phyloP scores from a whole-genome alignment of 2,113 vertebrate genomes.

The Prunella himalayana region DNA sequence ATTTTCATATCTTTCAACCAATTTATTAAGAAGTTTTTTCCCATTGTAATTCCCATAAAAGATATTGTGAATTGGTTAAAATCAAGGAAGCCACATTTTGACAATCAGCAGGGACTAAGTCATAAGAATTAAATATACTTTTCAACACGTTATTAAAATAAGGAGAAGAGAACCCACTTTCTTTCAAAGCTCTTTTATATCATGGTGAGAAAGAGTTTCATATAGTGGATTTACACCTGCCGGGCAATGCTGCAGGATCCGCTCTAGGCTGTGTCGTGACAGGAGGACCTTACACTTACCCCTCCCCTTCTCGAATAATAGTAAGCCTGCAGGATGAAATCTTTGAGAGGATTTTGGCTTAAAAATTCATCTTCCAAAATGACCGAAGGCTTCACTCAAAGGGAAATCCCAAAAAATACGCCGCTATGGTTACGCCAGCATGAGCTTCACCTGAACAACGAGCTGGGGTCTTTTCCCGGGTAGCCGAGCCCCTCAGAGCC shows the following conservation, averaged over 20 bases:
- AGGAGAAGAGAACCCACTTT: no score
- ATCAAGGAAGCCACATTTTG: no score
- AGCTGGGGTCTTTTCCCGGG: not conserved
- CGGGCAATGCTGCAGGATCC: accelerated
- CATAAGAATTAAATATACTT: no score
- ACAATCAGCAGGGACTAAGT: no score
- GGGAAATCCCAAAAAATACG: not conserved
- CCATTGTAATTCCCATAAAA: no score
- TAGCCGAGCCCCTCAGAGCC: not conserved
- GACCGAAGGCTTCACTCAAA: not conserved
- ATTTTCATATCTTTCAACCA: no score
- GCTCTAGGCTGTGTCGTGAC: not conserved
- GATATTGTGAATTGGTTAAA: no score
- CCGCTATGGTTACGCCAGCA: accelerated
- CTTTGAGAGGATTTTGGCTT: not conserved
- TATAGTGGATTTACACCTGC: no score
- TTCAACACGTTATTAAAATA: no score
- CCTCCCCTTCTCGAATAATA: not conserved
- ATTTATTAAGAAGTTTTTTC: no score
- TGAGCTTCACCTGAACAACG: not conserved
- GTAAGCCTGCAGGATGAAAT: not conserved
- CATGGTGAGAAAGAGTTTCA: no score
- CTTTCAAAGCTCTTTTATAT: no score
- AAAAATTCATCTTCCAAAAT: not conserved
- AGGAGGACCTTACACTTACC: not conserved